A percentile compares a stretch with the other conserved stretches of the same genome.
These are phyloP conservation scores for Pangasius krempfi DNA, from an alignment of 2,797 vertebrate genomes.

Conservation along the genomic window DNA sequence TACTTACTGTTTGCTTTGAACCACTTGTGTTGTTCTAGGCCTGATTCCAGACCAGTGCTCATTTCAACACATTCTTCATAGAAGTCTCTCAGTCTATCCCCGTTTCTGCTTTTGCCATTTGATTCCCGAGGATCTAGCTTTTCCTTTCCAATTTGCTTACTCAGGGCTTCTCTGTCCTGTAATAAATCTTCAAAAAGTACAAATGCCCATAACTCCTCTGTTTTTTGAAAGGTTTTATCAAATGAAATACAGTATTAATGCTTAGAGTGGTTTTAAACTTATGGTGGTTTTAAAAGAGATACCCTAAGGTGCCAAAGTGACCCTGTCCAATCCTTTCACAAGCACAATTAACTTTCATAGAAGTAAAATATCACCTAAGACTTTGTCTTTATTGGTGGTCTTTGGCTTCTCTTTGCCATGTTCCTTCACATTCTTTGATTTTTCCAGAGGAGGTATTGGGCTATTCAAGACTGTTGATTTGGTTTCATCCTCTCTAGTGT, in stretches of 20 bases:
- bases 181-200: slow-evolving; percentile 69
- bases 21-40: slow-evolving; percentile 75
- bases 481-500: slow-evolving; percentile 45
- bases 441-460: slow-evolving; percentile 35
- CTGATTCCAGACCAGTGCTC: slow-evolving; percentile 67
- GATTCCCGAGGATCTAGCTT: slow-evolving; percentile 59
- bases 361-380: slow-evolving; percentile 57
- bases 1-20: slow-evolving; percentile 81
- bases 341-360: slow-evolving; percentile 31
- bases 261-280: slow-evolving; percentile 15
- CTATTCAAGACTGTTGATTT: slow-evolving; percentile 17
- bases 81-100: slow-evolving; percentile 74
- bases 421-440: not conserved
- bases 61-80: slow-evolving; percentile 78
- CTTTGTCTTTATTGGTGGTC: slow-evolving; percentile 51
- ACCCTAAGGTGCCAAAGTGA: slow-evolving; percentile 26
- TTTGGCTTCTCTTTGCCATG: slow-evolving; percentile 41
- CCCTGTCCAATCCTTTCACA: slow-evolving; percentile 24
- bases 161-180: slow-evolving; percentile 69
- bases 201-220: slow-evolving; percentile 51
- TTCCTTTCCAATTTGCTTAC: slow-evolving; percentile 66
- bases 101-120: slow-evolving; percentile 71
- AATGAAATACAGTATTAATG: slow-evolving; percentile 61
- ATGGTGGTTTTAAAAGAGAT: slow-evolving; percentile 44
- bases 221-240: slow-evolving; percentile 30